Evolutionary conservation across 2,113 vertebrate species (phyloP), one percentile per base, ranked within the genome.

Genomic region (Clarias macrocephalus): DNA sequence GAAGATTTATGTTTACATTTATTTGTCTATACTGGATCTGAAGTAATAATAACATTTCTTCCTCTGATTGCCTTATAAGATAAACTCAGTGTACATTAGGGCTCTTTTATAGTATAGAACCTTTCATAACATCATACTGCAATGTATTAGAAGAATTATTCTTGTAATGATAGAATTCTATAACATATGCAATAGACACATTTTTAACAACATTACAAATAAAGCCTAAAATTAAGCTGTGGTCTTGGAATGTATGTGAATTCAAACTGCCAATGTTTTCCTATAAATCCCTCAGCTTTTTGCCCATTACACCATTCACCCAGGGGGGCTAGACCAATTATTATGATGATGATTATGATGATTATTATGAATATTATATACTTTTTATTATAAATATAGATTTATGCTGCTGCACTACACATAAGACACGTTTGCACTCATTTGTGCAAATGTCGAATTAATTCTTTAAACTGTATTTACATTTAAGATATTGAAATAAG

Each of bases 1-100:
- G 33, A 25, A 18, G 21, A 60, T 23, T 70, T 72, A 60, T 88
- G 85, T 88, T 89, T 87, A 91, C 83, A 80, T 77, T 84, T 84
- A 72, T 85, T 60, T 87, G 82, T 82, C 73, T 89, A n/a, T 83
- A 87, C 87, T 83, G 89, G 88, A 82, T 84, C 62, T 84, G 66
- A 56, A 76, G 52, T 42, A 76, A 54, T 66, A 66, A 84, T 18
- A 60, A 33, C 57, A 56, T 70, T 79, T 81, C 52, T 77, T 88
- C 42, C 62, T 85, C 15, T n/a, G 80, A 80, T 89, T 85, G 80
- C 76, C 83, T 70, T 86, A 81, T 80, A 66, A 48, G 30, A 21
- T 16, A 54, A 88, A 30, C 68, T 62, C 65, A 30, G 54, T 33
- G 19, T 57, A 87, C 13, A 11, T 75, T 86, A 48, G 76, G 37